These are phyloP conservation scores for Eristalis pertinax DNA, from an alignment of 2,888 invertebrate genomes.

Conservation along the genomic window DNA sequence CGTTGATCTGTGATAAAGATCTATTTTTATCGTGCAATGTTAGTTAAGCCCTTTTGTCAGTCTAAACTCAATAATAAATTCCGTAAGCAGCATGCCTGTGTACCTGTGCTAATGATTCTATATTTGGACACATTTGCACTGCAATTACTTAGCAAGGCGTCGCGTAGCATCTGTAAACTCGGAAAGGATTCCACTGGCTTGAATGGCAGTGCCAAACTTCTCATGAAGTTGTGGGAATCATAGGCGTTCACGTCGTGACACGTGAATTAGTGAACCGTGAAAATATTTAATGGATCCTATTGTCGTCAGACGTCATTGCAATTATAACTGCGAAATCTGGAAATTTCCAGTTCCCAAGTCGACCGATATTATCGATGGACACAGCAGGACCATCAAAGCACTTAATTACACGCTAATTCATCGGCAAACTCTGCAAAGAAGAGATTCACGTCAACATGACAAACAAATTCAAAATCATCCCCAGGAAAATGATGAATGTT, in stretches of 20 bases:
- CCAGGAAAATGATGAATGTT: not conserved
- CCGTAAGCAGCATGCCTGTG: not conserved
- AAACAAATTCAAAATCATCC: not conserved
- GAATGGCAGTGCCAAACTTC: not conserved
- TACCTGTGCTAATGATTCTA: not conserved
- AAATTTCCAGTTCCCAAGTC: constrained; percentile 7
- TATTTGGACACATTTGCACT: not conserved
- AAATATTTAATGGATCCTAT: constrained; percentile 6
- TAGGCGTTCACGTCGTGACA: constrained; percentile 11
- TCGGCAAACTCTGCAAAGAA: not conserved
- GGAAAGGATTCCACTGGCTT: not conserved
- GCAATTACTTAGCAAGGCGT: not conserved
- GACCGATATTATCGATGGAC: not conserved
- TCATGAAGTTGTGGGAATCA: not conserved
- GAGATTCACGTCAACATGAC: not conserved
- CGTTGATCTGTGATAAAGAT: not conserved
- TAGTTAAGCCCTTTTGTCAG: not conserved
- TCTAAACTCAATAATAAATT: not conserved
- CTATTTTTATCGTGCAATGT: not conserved
- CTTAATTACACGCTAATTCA: constrained; percentile 26
- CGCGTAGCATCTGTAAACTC: not conserved
- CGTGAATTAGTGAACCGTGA: constrained; percentile 7
- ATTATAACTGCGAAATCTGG: not conserved
- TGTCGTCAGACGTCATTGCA: not conserved
- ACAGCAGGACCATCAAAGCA: not conserved